Percentiles rank a stretch among this genome's conserved stretches.
Conservation (phyloP, 2,797 vertebrate genomes). For the Tragopan temminckii region DNA sequence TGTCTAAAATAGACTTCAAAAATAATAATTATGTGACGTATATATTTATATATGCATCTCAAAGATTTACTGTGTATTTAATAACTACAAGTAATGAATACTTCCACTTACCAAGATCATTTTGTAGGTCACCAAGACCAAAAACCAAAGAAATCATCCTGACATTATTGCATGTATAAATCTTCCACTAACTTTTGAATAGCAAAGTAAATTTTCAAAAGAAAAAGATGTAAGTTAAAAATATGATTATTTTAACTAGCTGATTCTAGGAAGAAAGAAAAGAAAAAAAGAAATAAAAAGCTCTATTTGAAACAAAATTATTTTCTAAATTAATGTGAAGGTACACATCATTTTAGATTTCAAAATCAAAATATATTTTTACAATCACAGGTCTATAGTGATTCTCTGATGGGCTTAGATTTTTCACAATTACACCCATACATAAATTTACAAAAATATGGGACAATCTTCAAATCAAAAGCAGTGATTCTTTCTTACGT, state of each 20-base stretch:
- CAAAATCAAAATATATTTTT: neutral
- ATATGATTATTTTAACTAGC: neutral
- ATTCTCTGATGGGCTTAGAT: neutral
- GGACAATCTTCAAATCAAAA: neutral
- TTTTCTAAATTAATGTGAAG: neutral
- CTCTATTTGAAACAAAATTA: neutral
- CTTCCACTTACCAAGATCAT: neutral
- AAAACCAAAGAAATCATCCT: conserved; percentile 3
- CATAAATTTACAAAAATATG: neutral
- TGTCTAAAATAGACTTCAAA: neutral
- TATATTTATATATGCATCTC: neutral
- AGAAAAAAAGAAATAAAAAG: neutral
- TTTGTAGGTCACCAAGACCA: neutral
- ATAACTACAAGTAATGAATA: conserved; percentile 23
- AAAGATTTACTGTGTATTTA: conserved; percentile 28
- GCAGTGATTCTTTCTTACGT: neutral
- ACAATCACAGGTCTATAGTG: neutral
- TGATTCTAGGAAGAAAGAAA: neutral
- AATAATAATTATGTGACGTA: neutral
- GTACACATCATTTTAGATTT: neutral
- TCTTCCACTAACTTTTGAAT: neutral
- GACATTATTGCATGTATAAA: conserved; percentile 37
- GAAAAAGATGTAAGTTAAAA: neutral
- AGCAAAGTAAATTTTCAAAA: neutral
- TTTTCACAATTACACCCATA: neutral